Percentiles rank a stretch among this genome's conserved stretches.
Evolutionary conservation across 2,113 vertebrate genomes (phyloP).

Genomic region (Platichthys flesus): DNA sequence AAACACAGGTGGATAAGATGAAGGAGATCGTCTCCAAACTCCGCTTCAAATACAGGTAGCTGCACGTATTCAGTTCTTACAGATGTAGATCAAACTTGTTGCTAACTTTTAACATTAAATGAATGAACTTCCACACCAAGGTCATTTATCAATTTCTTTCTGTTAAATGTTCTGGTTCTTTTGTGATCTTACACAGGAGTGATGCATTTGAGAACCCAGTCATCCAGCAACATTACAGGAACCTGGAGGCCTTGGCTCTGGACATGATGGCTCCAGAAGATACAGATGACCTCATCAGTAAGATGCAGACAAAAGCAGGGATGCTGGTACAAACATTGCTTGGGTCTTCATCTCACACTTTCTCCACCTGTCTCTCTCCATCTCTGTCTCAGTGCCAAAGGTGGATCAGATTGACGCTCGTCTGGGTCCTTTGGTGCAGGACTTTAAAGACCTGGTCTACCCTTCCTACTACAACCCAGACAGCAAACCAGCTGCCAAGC

Average conservation of each 20-base stretch:
- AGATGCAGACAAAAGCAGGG: conserved; percentile 61
- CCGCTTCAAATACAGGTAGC: conserved; percentile 91
- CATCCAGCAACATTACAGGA: conserved; percentile 93
- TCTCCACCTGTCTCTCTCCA: neutral
- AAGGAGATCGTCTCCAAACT: conserved; percentile 92
- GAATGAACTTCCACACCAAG: neutral
- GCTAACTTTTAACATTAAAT: neutral
- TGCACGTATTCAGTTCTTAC: neutral
- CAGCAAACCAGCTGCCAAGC: conserved; percentile 80
- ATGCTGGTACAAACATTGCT: neutral
- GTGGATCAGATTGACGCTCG: conserved; percentile 87
- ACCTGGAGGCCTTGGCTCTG: conserved; percentile 95
- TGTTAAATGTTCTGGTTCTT: conserved; percentile 15
- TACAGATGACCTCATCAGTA: conserved; percentile 91
- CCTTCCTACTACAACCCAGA: conserved; percentile 89
- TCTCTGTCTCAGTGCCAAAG: conserved; percentile 87
- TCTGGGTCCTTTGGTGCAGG: conserved; percentile 85
- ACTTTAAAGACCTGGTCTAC: conserved; percentile 95
- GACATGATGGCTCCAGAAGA: conserved; percentile 89
- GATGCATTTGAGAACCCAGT: conserved; percentile 96
- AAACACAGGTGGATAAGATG: conserved; percentile 92
- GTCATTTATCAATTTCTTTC: neutral
- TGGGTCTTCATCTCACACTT: neutral
- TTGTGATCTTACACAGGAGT: conserved; percentile 76
- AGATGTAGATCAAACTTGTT: neutral